Evolutionary conservation across 2,888 invertebrate genomes (phyloP).

Genomic region (Eilema caniola): DNA sequence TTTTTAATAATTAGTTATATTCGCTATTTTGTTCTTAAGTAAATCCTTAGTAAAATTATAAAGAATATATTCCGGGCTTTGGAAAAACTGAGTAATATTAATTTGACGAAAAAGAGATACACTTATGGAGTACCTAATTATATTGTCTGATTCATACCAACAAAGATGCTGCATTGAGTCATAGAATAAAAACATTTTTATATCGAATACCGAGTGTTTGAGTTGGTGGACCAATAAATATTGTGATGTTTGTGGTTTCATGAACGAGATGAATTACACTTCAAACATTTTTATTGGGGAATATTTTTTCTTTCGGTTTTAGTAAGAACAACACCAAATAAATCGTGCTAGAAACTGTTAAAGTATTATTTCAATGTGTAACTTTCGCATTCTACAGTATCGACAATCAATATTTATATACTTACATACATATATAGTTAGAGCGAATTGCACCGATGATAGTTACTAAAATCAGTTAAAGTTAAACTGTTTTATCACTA

Average conservation of each 20-base stretch:
- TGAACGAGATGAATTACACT: neutral
- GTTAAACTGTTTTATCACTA: too few relatives aligned
- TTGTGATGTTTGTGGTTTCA: constrained; percentile 1
- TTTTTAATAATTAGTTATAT: too few relatives aligned
- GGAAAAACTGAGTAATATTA: neutral
- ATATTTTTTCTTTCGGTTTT: neutral
- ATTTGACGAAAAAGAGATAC: neutral
- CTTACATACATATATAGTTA: too few relatives aligned
- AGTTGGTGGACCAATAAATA: neutral
- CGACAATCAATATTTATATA: too few relatives aligned
- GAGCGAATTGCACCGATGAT: too few relatives aligned
- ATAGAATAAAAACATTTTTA: neutral
- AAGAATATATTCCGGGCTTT: neutral
- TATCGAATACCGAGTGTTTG: neutral
- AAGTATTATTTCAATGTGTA: neutral
- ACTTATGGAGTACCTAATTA: neutral
- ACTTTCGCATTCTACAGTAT: too few relatives aligned
- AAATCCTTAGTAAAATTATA: neutral
- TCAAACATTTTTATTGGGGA: neutral
- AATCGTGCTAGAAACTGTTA: too few relatives aligned
- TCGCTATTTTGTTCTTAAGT: neutral
- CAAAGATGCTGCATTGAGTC: constrained; percentile 4
- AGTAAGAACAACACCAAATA: too few relatives aligned
- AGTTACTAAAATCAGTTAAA: too few relatives aligned
- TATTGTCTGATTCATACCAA: neutral